Evolutionary conservation across 2,888 invertebrate species (phyloP), one percentile per base, ranked within the genome.

Genomic region (Blera fallax): DNA sequence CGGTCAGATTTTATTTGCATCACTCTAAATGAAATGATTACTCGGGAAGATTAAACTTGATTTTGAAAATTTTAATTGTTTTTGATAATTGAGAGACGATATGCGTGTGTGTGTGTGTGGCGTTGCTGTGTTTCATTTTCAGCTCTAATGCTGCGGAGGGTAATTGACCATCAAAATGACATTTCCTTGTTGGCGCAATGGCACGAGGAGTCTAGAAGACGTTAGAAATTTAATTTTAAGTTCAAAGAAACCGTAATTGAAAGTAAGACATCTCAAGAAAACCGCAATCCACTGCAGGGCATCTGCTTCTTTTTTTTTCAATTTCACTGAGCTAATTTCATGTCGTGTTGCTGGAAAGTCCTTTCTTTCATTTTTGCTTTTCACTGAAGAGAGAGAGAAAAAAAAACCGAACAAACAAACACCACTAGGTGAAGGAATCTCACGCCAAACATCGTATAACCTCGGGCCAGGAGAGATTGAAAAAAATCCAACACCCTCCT

Each of bases 31-130:
- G 80, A 84, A 84, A 70, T 84, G 74, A 74, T 85, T 69, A 76
- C 65, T 48, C 40, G 76, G 18, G 18, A 24, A 81, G 85, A 85
- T 85, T 85, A 85, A 85, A 85, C 85, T 85, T 85, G 85, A 85
- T 85, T 85, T 85, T 85, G 85, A 85, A 85, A 85, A 85, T 85
- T 81, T 85, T 85, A 85, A 85, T 81, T 85, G 81, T 85, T 81
- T 64, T 18, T 69, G 81, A 81, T 81, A 62, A 85, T 85, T 80
- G 85, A 85, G 85, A 76, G 81, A 50, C 77, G 82, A 74, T 67
- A 24, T 73, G n/a, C 27, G 37, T 8, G 34, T 56, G 27, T 67
- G 32, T 24, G 2, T 24, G 48, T 37, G 37, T 69, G 14, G 64
- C 62, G 52, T 74, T 84, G 80, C 76, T 56, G 65, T 65, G 65